A percentile compares a stretch with the other conserved stretches of the same genome.
Conservation (phyloP, 2,888 invertebrate genomes). For the Quadroppia sp. region DNA sequence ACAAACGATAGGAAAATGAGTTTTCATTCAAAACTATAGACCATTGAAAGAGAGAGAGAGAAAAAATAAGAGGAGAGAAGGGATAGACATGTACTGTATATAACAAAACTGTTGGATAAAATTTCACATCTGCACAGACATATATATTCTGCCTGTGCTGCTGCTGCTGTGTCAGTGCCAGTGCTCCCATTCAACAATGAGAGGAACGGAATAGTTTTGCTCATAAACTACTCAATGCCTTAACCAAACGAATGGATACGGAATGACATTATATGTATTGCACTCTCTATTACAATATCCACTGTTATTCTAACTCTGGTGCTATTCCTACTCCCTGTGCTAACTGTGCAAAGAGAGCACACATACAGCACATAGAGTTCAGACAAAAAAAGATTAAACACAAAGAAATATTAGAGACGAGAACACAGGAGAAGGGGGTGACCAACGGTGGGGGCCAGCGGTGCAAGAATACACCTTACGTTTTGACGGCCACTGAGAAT, state of each 20-base stretch:
- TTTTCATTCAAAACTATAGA: background rate
- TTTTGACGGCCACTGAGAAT: too few relatives aligned
- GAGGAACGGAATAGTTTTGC: slow-evolving; percentile 10
- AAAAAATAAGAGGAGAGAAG: slow-evolving; percentile 15
- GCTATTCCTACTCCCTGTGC: background rate
- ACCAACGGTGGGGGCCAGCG: too few relatives aligned
- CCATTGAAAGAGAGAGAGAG: background rate
- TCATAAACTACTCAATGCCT: background rate
- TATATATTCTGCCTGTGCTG: background rate
- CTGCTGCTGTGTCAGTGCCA: background rate
- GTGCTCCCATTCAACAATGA: background rate
- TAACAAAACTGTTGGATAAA: background rate
- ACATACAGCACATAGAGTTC: background rate
- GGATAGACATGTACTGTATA: slow-evolving; percentile 4
- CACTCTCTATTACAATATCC: background rate
- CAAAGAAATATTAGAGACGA: slow-evolving; percentile 9
- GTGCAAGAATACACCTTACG: too few relatives aligned
- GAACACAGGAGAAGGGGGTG: too few relatives aligned
- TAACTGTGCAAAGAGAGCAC: background rate
- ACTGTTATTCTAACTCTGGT: slow-evolving; percentile 11
- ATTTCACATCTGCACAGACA: slow-evolving; percentile 10
- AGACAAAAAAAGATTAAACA: slow-evolving; percentile 15
- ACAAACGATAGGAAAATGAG: background rate
- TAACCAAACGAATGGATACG: slow-evolving; percentile 17
- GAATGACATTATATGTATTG: background rate